Base-by-base conservation (phyloP, 35 echinoderm and acorn worm genomes). In the Heliocidaris tuberculata region DNA sequence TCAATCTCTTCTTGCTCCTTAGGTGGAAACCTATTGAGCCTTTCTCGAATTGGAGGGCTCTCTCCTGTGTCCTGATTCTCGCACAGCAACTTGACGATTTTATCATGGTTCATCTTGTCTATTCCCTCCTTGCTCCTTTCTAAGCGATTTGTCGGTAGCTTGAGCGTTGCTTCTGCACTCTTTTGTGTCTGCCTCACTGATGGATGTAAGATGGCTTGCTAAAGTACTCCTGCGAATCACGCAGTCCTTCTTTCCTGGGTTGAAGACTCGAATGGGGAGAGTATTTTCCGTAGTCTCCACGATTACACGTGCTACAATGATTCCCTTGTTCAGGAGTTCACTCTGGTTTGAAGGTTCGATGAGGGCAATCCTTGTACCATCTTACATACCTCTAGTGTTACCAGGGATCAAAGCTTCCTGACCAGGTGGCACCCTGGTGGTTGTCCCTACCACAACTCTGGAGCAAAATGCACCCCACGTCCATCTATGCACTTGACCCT, bases 201-300 rank as follows among this genome's bases (percentile, higher is more conserved):
- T n/a, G n/a, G n/a, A n/a, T n/a, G n/a, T n/a, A n/a, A n/a, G n/a
- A n/a, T n/a, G n/a, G n/a, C n/a, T n/a, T n/a, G n/a, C n/a, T n/a
- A n/a, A n/a, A n/a, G n/a, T n/a, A n/a, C n/a, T n/a, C n/a, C n/a
- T n/a, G n/a, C n/a, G n/a, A n/a, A n/a, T n/a, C n/a, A n/a, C 85
- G 15, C 70, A 29, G 13, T 48, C 48, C 27, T 48, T 6, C 42
- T 47, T 7, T 31, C 91, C 50, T 19, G 95, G 95, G 92, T 94
- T 95, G n/a, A 95, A 95, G 19, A 94, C 90, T 88, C 95, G 94
- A 27, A 95, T 31, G 32, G 92, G 92, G 24, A 95, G 32, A 7
- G 29, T 70, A 50, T 90, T 90, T 12, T 12, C 24, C 48, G 31
- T 50, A 48, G n/a, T n/a, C n/a, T n/a, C n/a, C n/a, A n/a, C n/a